Evolutionary conservation across 2,113 vertebrate genomes (phyloP), one percentile per base, ranked within the genome.

Genomic region (Calonectris borealis): DNA sequence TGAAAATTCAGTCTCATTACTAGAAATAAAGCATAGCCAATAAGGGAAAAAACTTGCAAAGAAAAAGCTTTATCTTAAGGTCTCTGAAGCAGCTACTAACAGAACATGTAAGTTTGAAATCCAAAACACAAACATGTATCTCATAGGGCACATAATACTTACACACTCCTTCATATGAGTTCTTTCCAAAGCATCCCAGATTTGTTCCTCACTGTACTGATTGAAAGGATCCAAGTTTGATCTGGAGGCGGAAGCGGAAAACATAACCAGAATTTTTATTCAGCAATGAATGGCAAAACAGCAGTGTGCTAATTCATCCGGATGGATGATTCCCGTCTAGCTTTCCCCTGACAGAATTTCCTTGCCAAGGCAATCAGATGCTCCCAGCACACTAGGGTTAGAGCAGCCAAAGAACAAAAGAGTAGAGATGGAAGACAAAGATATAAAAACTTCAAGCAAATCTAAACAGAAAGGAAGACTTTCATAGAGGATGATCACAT

Each of bases 151-250:
- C 13, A 10, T 25, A 36, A 76, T 60, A 99, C 99, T 99, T 98
- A 99, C 99, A 98, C 99, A 99, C 83, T 99, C 99, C 96, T 99
- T 99, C 99, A 99, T 99, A 97, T 99, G 99, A 27, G 99, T 99
- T 94, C 99, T 98, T 84, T 99, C 98, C 90, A 99, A 96, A 75
- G 99, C 98, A 70, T 99, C 98, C 99, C 99, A 99, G 93, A 99
- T 98, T 97, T 98, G 98, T 26, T 99, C 98, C 60, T 99, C 99
- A 2, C 96, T 97, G 96, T 99, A 99, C 90, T 98, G 98, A 73
- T 97, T 97, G 93, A 99, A 99, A 36, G 99, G 99, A 97, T 99
- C 99, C 96, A 99, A 97, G 81, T 99, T 99, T 71, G 98, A 99
- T 83, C 99, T 99, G 91, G 48, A 91, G 26, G 14, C 48, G 9